Conservation (phyloP, 2,888 invertebrate species). For the Drosophila eohydei region DNA sequence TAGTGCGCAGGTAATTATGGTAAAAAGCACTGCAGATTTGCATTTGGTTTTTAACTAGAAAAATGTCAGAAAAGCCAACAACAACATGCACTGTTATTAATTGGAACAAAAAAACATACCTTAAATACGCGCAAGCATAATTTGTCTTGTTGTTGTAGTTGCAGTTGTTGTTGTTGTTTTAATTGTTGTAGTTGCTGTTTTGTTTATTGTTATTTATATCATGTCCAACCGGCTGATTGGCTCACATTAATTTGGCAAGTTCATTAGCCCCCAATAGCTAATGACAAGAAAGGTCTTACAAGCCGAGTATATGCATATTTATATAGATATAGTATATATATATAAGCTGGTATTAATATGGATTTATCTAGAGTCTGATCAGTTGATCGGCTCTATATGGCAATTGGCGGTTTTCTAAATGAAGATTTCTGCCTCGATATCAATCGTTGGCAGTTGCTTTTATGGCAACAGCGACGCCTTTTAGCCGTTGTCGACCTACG, state of each 20-base stretch:
- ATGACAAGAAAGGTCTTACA: slow-evolving; percentile 5
- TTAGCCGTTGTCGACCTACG: slow-evolving; percentile 58
- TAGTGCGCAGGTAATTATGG: slow-evolving; percentile 49
- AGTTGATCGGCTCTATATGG: slow-evolving; percentile 44
- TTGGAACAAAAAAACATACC: slow-evolving; percentile 47
- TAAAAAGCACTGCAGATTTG: slow-evolving; percentile 49
- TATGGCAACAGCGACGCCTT: slow-evolving; percentile 68
- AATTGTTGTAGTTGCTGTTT: slow-evolving; percentile 14
- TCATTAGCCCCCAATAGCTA: slow-evolving; percentile 59
- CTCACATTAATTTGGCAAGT: slow-evolving; percentile 53
- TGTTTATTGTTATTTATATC: slow-evolving; percentile 23
- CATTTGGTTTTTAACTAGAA: slow-evolving; percentile 34
- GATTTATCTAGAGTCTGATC: slow-evolving; percentile 43
- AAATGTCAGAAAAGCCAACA: slow-evolving; percentile 13
- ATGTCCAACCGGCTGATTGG: slow-evolving; percentile 40
- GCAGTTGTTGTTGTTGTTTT: slow-evolving; percentile 8
- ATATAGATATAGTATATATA: not conserved
- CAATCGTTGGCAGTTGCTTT: slow-evolving; percentile 39
- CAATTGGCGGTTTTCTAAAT: slow-evolving; percentile 50
- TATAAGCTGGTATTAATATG: slow-evolving; percentile 28
- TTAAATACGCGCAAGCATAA: slow-evolving; percentile 41
- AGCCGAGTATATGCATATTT: slow-evolving; percentile 9
- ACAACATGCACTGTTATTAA: slow-evolving; percentile 49
- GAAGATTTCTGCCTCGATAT: slow-evolving; percentile 57
- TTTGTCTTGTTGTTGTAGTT: slow-evolving; percentile 18